Base-by-base conservation (phyloP, 2,797 vertebrate genomes). In the Scolopax bukidnonensis region DNA sequence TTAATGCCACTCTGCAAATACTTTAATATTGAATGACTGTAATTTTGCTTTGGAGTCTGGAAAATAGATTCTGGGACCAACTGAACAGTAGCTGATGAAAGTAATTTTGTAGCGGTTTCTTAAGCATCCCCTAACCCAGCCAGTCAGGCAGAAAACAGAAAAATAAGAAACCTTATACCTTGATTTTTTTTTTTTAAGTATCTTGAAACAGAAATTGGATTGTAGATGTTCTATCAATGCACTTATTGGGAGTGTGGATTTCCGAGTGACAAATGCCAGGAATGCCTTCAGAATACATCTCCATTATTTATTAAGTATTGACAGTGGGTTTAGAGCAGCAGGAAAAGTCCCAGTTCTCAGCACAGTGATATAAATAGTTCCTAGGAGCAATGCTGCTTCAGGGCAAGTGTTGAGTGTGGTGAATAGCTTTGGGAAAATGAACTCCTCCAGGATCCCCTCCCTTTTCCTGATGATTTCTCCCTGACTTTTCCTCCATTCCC, bases 301-400 rank as follows among this genome's bases (percentile, higher is more conserved):
- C 79, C 25, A 3, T 86, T 95, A 92, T 95, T 96, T 96, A 93
- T 87, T 57, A 81, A 84, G 80, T 76, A 94, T 65, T 88, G 95
- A 84, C 83, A 94, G 85, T 33, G 75, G 41, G 86, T 73, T 95
- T 16, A 48, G 86, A 94, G 84, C 70, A 75, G 86, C 87, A 67
- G 71, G 40, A 93, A 81, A 80, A 85, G 89, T 20, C 77, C 51
- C 50, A 56, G 54, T 21, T 61, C 82, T 78, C 69, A 32, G 43
- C 6, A 1, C 79, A 48, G 63, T 33, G 61, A 27, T 88, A 89
- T 69, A 54, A 92, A 59, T 4, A 56, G 59, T 76, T 86, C 41
- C 50, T 23, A 41, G 80, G 61, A 94, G 82, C 41, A n/a, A 2
- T 3, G 65, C 20, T 86, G 50, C 74, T 71, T 32, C 45, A 50